Conservation (phyloP, 2,797 vertebrate species). For the Melanotaenia boesemani region DNA sequence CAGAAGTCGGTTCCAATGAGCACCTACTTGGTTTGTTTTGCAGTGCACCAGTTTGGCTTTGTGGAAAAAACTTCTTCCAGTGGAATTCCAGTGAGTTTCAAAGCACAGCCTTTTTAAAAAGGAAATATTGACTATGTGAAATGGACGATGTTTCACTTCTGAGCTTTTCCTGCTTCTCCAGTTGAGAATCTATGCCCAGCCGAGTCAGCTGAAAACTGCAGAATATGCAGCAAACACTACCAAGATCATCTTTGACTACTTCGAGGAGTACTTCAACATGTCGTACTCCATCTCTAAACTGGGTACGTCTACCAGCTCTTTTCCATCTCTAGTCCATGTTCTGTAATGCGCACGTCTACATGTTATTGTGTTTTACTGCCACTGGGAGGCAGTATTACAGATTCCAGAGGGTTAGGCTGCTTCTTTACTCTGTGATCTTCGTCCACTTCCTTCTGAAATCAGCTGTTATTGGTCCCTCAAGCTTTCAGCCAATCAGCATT, state of each 20-base stretch:
- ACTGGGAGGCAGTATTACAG: too few relatives aligned
- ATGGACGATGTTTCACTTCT: too few relatives aligned
- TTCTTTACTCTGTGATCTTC: too few relatives aligned
- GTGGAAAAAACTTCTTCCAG: constrained; percentile 70
- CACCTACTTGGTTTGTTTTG: constrained; percentile 97
- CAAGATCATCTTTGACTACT: constrained; percentile 89
- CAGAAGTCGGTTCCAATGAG: constrained; percentile 93
- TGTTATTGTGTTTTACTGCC: too few relatives aligned
- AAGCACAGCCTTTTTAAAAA: too few relatives aligned
- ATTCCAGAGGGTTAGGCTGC: too few relatives aligned
- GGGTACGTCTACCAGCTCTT: constrained; percentile 76
- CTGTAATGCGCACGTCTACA: too few relatives aligned
- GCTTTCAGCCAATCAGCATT: too few relatives aligned
- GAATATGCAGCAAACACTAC: constrained; percentile 89
- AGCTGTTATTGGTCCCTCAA: too few relatives aligned
- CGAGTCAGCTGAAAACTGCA: constrained; percentile 86
- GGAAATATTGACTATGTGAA: too few relatives aligned
- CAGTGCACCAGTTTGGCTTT: constrained; percentile 87
- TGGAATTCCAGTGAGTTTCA: constrained; percentile 88
- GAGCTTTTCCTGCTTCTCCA: constrained; percentile 52
- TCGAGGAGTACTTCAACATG: constrained; percentile 93
- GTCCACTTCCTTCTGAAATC: too few relatives aligned
- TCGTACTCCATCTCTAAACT: constrained; percentile 91
- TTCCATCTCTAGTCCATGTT: too few relatives aligned
- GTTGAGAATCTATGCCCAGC: constrained; percentile 93